phyloP scores from a whole-genome alignment of 37 sponge, comb jelly and placozoan genomes.

The Mnemiopsis leidyi region DNA sequence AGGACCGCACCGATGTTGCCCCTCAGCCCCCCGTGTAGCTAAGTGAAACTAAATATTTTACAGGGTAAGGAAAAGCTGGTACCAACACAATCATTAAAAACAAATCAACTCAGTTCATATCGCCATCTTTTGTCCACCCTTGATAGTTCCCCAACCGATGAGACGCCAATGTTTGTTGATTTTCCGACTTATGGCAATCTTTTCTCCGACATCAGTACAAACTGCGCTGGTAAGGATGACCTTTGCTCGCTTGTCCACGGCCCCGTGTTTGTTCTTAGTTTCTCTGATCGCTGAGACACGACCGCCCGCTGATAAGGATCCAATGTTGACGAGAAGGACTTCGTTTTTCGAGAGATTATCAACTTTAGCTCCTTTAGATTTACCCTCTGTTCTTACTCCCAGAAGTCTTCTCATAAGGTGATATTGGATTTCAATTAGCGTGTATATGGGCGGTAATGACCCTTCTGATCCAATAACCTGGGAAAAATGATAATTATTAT shows the following conservation, averaged over 20 bases:
- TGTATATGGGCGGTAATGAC: conserved; percentile 89
- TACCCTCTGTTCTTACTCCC: conserved; percentile 94
- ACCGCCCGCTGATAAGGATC: conserved; percentile 92
- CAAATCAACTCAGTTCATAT: background rate
- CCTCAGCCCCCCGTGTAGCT: background rate
- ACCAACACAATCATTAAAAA: conserved; percentile 60
- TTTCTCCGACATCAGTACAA: conserved; percentile 94
- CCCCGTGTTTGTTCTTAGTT: conserved; percentile 6
- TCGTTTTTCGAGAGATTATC: conserved; percentile 84
- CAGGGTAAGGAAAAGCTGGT: background rate
- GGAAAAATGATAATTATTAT: background rate
- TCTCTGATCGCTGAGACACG: conserved; percentile 82
- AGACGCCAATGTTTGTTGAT: conserved; percentile 98
- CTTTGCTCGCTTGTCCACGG: conserved; percentile 79
- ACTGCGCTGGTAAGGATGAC: conserved; percentile 90
- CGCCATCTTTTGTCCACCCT: conserved; percentile 48
- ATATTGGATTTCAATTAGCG: conserved; percentile 90
- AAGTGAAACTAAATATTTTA: background rate
- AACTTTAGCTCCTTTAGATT: conserved; percentile 94
- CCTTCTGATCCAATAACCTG: conserved; percentile 88
- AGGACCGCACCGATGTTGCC: too few relatives aligned
- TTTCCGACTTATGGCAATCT: conserved; percentile 90
- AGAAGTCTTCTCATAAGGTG: conserved; percentile 83
- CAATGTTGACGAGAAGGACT: conserved; percentile 96
- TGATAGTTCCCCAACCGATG: conserved; percentile 67